These are phyloP conservation scores for Ecliptopera silaceata DNA, from an alignment of 2,888 invertebrate species.

Conservation along the genomic window DNA sequence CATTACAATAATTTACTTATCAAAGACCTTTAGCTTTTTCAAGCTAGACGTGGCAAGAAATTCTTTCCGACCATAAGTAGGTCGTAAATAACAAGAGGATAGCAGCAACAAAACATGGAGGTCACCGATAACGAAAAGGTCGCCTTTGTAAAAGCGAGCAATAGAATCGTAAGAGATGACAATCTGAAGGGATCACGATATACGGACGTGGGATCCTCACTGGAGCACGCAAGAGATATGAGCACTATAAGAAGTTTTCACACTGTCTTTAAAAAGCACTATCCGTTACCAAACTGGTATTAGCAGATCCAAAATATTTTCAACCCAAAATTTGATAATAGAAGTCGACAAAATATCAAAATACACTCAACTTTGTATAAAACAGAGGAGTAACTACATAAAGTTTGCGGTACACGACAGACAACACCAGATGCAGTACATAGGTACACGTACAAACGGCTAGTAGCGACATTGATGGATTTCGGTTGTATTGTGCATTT, in stretches of 20 bases:
- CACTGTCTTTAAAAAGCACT: background rate
- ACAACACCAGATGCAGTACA: conserved; percentile 11
- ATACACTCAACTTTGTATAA: too few species aligned
- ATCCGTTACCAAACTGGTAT: background rate
- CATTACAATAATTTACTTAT: background rate
- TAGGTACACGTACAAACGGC: conserved; percentile 7
- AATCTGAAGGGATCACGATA: conserved; percentile 46
- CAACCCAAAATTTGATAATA: too few species aligned
- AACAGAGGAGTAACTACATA: background rate
- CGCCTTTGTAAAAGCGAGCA: conserved; percentile 39
- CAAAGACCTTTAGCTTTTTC: background rate
- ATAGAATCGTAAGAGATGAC: conserved; percentile 47
- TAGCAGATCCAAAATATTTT: background rate
- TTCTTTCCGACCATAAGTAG: conserved; percentile 33
- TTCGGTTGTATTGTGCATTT: conserved; percentile 35
- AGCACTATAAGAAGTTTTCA: conserved; percentile 19
- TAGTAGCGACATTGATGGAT: conserved; percentile 36
- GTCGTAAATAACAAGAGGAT: conserved; percentile 37
- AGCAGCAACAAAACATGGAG: conserved; percentile 37
- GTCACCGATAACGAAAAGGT: conserved; percentile 44
- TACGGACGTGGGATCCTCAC: conserved; percentile 26
- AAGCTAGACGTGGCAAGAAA: conserved; percentile 23
- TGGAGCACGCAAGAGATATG: conserved; percentile 12
- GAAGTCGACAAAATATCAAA: too few species aligned
- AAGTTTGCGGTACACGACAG: conserved; percentile 3